Conservation (phyloP, 2,797 vertebrate species). For the Cuniculus paca region DNA sequence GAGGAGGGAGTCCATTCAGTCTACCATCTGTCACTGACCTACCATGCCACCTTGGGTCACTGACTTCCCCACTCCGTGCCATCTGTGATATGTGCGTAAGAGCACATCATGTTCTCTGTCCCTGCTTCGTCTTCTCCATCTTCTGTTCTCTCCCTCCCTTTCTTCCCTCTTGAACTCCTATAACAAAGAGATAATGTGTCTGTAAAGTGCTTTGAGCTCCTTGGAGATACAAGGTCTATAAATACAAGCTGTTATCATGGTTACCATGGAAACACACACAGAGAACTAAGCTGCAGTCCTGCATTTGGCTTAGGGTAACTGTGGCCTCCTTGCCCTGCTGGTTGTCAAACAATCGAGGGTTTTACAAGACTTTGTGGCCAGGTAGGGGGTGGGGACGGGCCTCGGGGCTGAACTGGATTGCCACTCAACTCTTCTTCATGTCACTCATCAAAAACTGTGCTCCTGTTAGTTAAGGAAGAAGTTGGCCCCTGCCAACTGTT, state of each 20-base stretch:
- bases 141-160: too few species aligned
- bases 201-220: slow-evolving; percentile 80
- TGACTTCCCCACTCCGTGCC: slow-evolving; percentile 19
- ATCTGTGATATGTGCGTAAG: slow-evolving; percentile 43
- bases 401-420: neutral
- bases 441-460: neutral
- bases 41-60: neutral
- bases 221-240: slow-evolving; percentile 83
- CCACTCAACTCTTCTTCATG: neutral
- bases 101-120: neutral
- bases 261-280: slow-evolving; percentile 79
- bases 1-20: neutral
- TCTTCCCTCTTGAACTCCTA: neutral
- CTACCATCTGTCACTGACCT: slow-evolving; percentile 56
- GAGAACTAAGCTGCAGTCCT: slow-evolving; percentile 58
- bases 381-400: neutral
- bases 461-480: neutral
- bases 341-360: neutral
- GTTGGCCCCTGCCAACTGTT: neutral
- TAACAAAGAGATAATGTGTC: slow-evolving; percentile 63
- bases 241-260: slow-evolving; percentile 83
- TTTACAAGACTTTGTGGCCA: neutral
- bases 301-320: slow-evolving; percentile 35
- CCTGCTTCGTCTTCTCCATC: neutral
- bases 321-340: slow-evolving; percentile 10